Conservation (phyloP, 1,140 invertebrate genomes). For the Procambarus virginalis region DNA sequence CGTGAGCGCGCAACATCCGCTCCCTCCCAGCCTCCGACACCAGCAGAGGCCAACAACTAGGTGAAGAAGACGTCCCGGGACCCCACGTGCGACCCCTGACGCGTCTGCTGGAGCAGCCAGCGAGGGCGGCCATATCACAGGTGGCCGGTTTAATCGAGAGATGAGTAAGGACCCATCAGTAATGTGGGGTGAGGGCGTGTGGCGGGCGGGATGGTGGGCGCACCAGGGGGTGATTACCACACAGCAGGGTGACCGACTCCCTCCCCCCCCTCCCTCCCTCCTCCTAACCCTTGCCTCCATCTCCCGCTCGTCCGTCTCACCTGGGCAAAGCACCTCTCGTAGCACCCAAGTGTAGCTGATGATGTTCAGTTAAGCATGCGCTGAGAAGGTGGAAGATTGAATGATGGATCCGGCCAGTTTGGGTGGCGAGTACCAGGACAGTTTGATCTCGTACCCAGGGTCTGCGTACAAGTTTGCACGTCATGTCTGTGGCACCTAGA, state of each 20-base stretch:
- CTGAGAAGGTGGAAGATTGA: neutral
- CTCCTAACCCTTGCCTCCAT: neutral
- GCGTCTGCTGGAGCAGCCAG: too few relatives aligned
- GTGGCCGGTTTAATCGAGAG: conserved; percentile 27
- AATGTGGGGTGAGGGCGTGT: conserved; percentile 48
- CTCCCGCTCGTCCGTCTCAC: conserved; percentile 5
- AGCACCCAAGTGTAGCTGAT: neutral
- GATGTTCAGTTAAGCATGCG: neutral
- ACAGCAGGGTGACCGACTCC: conserved; percentile 32
- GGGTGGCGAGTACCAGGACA: neutral
- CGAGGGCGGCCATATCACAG: neutral
- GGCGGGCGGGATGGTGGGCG: conserved; percentile 35
- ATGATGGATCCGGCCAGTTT: neutral
- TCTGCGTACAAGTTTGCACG: too few relatives aligned
- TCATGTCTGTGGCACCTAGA: too few relatives aligned
- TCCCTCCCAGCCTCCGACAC: too few relatives aligned
- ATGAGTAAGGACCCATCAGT: conserved; percentile 34
- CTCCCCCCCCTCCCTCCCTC: neutral
- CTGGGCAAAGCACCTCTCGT: neutral
- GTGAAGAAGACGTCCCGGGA: too few relatives aligned
- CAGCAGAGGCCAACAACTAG: too few relatives aligned
- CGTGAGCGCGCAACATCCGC: too few relatives aligned
- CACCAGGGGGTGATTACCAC: conserved; percentile 60
- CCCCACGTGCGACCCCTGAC: too few relatives aligned
- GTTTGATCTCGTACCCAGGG: too few relatives aligned